Conservation (phyloP, 2,797 vertebrate species). For the Oreochromis grahami region DNA sequence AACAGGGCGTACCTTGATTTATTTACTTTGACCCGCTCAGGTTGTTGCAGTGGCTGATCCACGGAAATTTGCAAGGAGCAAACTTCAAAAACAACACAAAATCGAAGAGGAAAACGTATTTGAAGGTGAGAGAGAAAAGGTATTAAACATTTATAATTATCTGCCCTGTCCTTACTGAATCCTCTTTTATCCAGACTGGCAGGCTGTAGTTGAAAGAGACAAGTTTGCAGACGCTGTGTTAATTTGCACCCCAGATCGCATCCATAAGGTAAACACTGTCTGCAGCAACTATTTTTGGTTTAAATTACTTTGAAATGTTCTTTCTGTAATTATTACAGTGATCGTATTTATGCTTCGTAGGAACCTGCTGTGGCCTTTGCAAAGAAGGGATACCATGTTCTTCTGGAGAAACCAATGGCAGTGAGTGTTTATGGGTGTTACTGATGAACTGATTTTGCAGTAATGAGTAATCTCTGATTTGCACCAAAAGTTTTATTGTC, state of each 20-base stretch:
- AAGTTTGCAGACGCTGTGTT: conserved; percentile 77
- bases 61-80: conserved; percentile 70
- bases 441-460: background rate
- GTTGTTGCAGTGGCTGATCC: conserved; percentile 76
- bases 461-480: background rate
- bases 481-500: background rate
- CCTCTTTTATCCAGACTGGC: conserved; percentile 65
- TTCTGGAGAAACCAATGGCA: conserved; percentile 84
- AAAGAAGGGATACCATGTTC: conserved; percentile 77
- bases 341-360: conserved; percentile 54
- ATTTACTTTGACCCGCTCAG: conserved; percentile 24
- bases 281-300: background rate
- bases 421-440: conserved; percentile 64
- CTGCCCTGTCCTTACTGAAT: background rate
- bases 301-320: background rate
- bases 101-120: conserved; percentile 61
- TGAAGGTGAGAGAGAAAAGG: conserved; percentile 53
- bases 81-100: conserved; percentile 62
- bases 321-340: background rate
- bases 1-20: background rate
- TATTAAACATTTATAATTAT: background rate
- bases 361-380: conserved; percentile 79
- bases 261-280: conserved; percentile 69
- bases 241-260: conserved; percentile 70
- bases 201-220: conserved; percentile 56